These are phyloP conservation scores for Chrysina gloriosa DNA, from an alignment of 2,888 invertebrate genomes.

Conservation along the genomic window DNA sequence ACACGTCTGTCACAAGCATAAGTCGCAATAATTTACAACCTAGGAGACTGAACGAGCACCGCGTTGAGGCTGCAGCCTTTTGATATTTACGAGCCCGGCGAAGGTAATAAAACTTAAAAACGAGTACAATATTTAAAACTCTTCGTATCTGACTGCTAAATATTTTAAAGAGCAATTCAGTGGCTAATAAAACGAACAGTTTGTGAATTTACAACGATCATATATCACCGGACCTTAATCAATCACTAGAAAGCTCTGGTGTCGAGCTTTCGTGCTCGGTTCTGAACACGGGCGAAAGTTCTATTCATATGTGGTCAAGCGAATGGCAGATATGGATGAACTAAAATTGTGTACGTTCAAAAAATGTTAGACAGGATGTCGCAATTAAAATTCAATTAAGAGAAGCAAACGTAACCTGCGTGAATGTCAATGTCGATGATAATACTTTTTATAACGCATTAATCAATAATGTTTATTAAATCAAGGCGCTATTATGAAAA, in stretches of 20 bases:
- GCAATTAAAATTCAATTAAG: constrained; percentile 53
- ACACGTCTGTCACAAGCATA: constrained; percentile 49
- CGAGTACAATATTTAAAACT: constrained; percentile 46
- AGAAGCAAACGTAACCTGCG: not conserved
- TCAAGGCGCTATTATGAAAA: not conserved
- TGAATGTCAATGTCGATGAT: not conserved
- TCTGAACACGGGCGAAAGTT: constrained; percentile 47
- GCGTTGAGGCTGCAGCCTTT: constrained; percentile 19
- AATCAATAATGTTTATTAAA: not conserved
- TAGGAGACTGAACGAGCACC: constrained; percentile 27
- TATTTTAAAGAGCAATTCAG: constrained; percentile 53
- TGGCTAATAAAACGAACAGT: constrained; percentile 57
- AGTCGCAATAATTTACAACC: constrained; percentile 51
- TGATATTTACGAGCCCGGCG: constrained; percentile 40
- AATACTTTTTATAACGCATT: not conserved
- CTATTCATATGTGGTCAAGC: constrained; percentile 61
- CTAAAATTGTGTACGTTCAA: constrained; percentile 38
- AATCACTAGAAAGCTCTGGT: constrained; percentile 51
- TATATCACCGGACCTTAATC: constrained; percentile 57
- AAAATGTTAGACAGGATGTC: constrained; percentile 44
- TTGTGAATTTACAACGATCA: constrained; percentile 55
- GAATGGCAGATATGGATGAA: constrained; percentile 59
- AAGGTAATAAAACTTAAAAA: constrained; percentile 46
- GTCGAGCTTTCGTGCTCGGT: constrained; percentile 32
- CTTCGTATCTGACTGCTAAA: constrained; percentile 44